A percentile compares a stretch with the other conserved stretches of the same genome.
Evolutionary conservation across 2,888 invertebrate genomes (phyloP).

Genomic region (Rotaria socialis): DNA sequence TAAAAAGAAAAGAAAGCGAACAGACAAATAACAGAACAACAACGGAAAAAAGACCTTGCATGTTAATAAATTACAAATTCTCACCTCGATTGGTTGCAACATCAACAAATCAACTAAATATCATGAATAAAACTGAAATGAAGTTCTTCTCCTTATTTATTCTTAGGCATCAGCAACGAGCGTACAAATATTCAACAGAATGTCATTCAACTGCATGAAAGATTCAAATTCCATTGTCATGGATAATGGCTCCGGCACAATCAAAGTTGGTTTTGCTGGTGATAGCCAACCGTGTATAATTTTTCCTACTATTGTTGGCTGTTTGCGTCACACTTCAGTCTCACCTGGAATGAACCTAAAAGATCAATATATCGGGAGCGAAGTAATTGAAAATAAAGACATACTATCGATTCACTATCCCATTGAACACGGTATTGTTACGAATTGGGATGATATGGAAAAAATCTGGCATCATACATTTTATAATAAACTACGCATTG

Average conservation of each 20-base stretch:
- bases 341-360: constrained; percentile 92
- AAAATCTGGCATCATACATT: constrained; percentile 59
- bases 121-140: neutral
- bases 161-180: neutral
- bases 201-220: neutral
- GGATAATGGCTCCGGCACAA: constrained; percentile 76
- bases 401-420: constrained; percentile 54
- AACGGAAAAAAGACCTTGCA: neutral
- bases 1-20: no score
- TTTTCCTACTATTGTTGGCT: constrained; percentile 47
- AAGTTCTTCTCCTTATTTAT: no score
- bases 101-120: neutral
- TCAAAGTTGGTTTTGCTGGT: constrained; percentile 47
- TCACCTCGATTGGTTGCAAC: neutral
- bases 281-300: constrained; percentile 45
- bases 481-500: constrained; percentile 58
- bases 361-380: constrained; percentile 52
- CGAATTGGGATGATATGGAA: constrained; percentile 58
- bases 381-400: constrained; percentile 55
- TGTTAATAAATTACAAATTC: neutral
- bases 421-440: constrained; percentile 55
- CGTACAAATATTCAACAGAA: neutral
- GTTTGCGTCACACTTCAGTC: constrained; percentile 53
- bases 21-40: neutral
- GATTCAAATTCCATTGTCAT: constrained; percentile 53